Percentiles rank a stretch among this genome's conserved stretches.
These are phyloP conservation scores for Trichosurus vulpecula DNA, from an alignment of 2,797 vertebrate species.

Conservation along the genomic window DNA sequence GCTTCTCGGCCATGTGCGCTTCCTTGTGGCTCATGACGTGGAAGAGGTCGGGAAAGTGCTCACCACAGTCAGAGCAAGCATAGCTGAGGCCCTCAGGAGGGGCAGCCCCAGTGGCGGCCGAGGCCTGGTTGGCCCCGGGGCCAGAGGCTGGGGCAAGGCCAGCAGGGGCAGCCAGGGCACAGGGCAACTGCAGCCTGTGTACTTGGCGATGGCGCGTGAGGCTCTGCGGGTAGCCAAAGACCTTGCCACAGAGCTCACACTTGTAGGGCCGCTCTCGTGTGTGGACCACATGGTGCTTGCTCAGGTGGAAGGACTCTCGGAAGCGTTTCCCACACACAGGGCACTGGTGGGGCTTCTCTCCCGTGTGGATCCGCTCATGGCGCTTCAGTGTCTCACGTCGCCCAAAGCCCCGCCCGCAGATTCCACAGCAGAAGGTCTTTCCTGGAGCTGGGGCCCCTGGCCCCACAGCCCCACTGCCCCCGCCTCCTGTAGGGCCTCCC, in stretches of 20 bases:
- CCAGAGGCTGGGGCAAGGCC: conserved; percentile 76
- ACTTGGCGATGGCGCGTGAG: conserved; percentile 95
- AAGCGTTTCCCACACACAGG: conserved; percentile 96
- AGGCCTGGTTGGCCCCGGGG: conserved; percentile 20
- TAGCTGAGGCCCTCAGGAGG: conserved; percentile 81
- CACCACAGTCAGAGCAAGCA: conserved; percentile 83
- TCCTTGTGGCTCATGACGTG: conserved; percentile 95
- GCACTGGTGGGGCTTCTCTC: conserved; percentile 96
- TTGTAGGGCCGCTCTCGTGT: conserved; percentile 96
- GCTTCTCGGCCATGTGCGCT: conserved; percentile 93
- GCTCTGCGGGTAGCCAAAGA: conserved; percentile 97
- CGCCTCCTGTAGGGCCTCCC: conserved; percentile 74
- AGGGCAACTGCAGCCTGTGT: conserved; percentile 90
- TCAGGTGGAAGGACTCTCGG: conserved; percentile 95
- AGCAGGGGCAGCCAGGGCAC: conserved; percentile 89
- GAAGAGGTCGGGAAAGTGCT: conserved; percentile 84
- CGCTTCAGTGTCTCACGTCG: conserved; percentile 93
- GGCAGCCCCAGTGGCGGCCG: conserved; percentile 80
- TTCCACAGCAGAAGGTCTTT: conserved; percentile 82
- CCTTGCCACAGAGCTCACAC: conserved; percentile 94
- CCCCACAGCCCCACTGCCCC: conserved; percentile 82
- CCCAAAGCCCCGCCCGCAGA: conserved; percentile 94
- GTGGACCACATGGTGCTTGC: conserved; percentile 97
- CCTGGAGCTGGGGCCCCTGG: conserved; percentile 11
- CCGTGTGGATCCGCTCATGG: conserved; percentile 95